phyloP scores from a whole-genome alignment of 2,888 invertebrate species.

The Nysson spinosus region DNA sequence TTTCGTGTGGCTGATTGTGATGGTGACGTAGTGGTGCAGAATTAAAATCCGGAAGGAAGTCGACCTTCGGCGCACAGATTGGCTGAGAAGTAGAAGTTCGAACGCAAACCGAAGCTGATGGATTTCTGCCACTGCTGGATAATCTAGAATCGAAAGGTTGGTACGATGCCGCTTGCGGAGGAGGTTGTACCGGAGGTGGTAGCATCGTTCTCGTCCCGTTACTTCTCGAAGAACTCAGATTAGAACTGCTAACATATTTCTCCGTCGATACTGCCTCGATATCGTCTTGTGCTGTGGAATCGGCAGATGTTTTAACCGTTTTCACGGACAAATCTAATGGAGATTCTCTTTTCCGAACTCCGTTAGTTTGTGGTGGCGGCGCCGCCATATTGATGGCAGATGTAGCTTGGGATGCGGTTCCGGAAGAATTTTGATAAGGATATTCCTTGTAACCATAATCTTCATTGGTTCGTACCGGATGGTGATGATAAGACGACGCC shows the following conservation, averaged over 20 bases:
- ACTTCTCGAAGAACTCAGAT: slow-evolving; percentile 51
- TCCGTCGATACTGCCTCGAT: slow-evolving; percentile 76
- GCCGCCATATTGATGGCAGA: slow-evolving; percentile 40
- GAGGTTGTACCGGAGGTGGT: slow-evolving; percentile 60
- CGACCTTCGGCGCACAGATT: slow-evolving; percentile 85
- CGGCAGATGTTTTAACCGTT: slow-evolving; percentile 91
- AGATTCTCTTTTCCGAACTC: slow-evolving; percentile 82
- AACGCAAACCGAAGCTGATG: slow-evolving; percentile 10
- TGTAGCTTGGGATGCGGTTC: slow-evolving; percentile 30
- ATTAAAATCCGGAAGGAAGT: slow-evolving; percentile 87
- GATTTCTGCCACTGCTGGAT: slow-evolving; percentile 30
- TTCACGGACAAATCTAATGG: slow-evolving; percentile 93
- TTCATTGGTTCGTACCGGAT: slow-evolving; percentile 43
- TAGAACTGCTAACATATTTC: slow-evolving; percentile 64
- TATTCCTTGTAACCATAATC: slow-evolving; percentile 66
- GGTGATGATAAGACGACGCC: slow-evolving; percentile 49
- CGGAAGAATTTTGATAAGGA: slow-evolving; percentile 54
- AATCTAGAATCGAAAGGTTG: slow-evolving; percentile 38
- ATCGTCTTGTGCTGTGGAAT: slow-evolving; percentile 88
- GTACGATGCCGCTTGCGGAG: slow-evolving; percentile 51
- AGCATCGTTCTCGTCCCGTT: slow-evolving; percentile 59
- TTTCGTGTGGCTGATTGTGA: slow-evolving; percentile 53
- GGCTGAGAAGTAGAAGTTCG: slow-evolving; percentile 62
- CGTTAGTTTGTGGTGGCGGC: slow-evolving; percentile 62
- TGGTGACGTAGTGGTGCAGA: slow-evolving; percentile 72